Evolutionary conservation across 2,888 invertebrate genomes (phyloP).

Genomic region (Chalcosyrphus nemorum): DNA sequence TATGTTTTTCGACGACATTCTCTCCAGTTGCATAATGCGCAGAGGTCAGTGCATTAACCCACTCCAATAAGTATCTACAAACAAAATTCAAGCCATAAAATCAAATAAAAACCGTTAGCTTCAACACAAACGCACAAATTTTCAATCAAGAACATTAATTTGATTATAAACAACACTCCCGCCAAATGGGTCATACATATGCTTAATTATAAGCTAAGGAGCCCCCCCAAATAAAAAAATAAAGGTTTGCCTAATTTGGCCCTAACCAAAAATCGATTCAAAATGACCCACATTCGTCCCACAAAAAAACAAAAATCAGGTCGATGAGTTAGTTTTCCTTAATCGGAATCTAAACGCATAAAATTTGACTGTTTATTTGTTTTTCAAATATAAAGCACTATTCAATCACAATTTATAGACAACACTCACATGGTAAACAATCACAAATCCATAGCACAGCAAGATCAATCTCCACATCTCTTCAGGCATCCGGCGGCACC

Average conservation of each 20-base stretch:
- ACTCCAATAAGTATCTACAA: neutral
- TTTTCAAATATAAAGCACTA: neutral
- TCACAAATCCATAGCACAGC: conserved; percentile 77
- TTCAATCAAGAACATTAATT: neutral
- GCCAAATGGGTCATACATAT: neutral
- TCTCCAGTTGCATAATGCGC: neutral
- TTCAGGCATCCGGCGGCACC: conserved; percentile 41
- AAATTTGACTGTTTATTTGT: conserved; percentile 3
- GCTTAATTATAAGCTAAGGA: neutral
- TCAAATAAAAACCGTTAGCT: neutral
- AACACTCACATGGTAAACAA: conserved; percentile 76
- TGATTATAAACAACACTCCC: neutral
- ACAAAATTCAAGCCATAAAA: neutral
- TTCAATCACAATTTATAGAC: neutral
- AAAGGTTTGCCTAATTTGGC: conserved; percentile 6
- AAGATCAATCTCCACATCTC: conserved; percentile 78
- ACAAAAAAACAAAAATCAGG: too few relatives aligned
- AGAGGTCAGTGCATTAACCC: neutral
- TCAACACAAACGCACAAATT: neutral
- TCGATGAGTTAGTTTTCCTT: conserved; percentile 4
- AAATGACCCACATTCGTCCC: conserved; percentile 17
- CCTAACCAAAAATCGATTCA: conserved; percentile 21
- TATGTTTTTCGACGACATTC: neutral
- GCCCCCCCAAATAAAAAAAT: neutral
- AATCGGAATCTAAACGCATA: neutral